Evolutionary conservation across 2,888 invertebrate species (phyloP).

Genomic region (Microctonus brassicae): DNA sequence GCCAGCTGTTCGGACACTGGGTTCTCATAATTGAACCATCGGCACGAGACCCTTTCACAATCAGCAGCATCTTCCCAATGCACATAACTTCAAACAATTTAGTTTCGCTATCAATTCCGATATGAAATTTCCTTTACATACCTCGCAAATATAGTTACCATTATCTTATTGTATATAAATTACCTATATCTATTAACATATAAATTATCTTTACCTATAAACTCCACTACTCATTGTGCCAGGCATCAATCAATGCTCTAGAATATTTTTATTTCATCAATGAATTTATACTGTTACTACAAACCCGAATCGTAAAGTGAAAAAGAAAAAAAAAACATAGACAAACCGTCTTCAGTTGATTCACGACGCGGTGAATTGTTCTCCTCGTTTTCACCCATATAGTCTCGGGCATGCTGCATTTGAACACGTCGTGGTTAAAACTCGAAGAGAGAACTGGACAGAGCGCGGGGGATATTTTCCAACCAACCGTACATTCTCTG

Average conservation of each 20-base stretch:
- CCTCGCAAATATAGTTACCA: not conserved
- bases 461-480: conserved; percentile 9
- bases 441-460: conserved; percentile 16
- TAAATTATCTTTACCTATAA: too few relatives aligned
- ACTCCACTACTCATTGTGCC: conserved; percentile 31
- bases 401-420: not conserved
- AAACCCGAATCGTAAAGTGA: not conserved
- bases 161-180: not conserved
- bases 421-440: conserved; percentile 12
- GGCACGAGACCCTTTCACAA: conserved; percentile 27
- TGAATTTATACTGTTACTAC: not conserved
- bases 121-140: not conserved
- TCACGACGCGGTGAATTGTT: conserved; percentile 10
- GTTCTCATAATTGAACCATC: conserved; percentile 37
- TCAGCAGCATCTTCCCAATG: conserved; percentile 6
- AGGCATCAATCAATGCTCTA: conserved; percentile 39
- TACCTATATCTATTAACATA: not conserved
- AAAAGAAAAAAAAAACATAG: not conserved
- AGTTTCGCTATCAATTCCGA: not conserved
- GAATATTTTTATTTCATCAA: not conserved
- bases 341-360: not conserved
- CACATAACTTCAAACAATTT: conserved; percentile 17
- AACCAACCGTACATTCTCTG: conserved; percentile 49
- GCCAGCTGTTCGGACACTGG: conserved; percentile 39
- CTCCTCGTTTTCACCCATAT: not conserved